Conservation (phyloP, 2,888 invertebrate species). For the Ptychoptera contaminata region DNA sequence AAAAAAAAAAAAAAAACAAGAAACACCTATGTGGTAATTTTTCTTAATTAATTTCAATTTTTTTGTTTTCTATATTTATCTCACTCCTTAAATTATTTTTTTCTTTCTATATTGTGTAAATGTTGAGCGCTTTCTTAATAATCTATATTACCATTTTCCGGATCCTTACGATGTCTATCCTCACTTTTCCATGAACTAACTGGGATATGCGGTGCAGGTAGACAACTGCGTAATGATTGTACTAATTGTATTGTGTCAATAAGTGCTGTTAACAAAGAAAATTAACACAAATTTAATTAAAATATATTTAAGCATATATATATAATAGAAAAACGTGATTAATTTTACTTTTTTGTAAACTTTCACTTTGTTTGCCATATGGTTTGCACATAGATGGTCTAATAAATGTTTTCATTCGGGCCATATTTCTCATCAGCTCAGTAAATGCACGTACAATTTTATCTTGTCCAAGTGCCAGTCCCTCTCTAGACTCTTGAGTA, state of each 20-base stretch:
- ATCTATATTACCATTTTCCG: constrained; percentile 6
- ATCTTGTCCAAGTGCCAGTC: constrained; percentile 52
- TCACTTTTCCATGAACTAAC: constrained; percentile 84
- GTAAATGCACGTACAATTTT: constrained; percentile 73
- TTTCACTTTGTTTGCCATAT: constrained; percentile 79
- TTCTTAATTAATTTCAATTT: too few species aligned
- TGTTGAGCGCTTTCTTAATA: not conserved
- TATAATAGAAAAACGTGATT: too few species aligned
- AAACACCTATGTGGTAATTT: too few species aligned
- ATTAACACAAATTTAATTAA: not conserved
- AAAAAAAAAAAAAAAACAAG: too few species aligned
- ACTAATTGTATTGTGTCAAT: constrained; percentile 77
- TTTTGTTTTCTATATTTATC: too few species aligned
- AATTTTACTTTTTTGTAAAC: constrained; percentile 63
- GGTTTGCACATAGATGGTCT: constrained; percentile 82
- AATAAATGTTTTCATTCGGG: constrained; percentile 76
- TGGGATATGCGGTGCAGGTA: constrained; percentile 77
- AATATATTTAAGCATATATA: not conserved
- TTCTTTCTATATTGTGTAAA: too few species aligned
- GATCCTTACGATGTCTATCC: constrained; percentile 46
- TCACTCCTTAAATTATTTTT: too few species aligned
- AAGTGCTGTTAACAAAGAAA: constrained; percentile 38
- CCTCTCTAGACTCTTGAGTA: constrained; percentile 19
- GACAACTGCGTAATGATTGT: constrained; percentile 66
- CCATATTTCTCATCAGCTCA: constrained; percentile 77